These are phyloP conservation scores for Myripristis murdjan DNA, from an alignment of 2,797 vertebrate species.

Conservation along the genomic window DNA sequence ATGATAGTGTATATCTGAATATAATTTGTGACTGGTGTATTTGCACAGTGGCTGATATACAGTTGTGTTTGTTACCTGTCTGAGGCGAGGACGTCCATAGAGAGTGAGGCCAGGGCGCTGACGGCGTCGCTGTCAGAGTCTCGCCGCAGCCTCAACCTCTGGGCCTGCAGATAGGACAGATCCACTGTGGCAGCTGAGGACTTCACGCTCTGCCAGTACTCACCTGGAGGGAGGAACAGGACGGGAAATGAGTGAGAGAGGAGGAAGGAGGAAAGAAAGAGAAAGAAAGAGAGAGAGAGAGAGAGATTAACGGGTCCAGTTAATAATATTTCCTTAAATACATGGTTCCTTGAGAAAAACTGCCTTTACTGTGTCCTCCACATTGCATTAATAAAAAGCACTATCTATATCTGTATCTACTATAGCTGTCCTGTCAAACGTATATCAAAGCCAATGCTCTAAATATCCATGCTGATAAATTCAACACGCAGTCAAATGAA, in stretches of 20 bases:
- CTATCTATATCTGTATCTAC: too few species aligned
- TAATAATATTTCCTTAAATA: conserved; percentile 49
- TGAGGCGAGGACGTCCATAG: conserved; percentile 80
- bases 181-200: conserved; percentile 85
- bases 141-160: conserved; percentile 77
- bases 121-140: conserved; percentile 91
- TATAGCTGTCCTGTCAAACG: too few species aligned
- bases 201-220: conserved; percentile 91
- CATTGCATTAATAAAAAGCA: conserved; percentile 62
- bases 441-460: conserved; percentile 51
- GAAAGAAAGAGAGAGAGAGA: neutral
- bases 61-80: conserved; percentile 56
- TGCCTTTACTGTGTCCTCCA: conserved; percentile 29
- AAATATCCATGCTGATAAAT: conserved; percentile 68
- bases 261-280: conserved; percentile 7
- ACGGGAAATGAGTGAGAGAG: conserved; percentile 38
- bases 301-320: conserved; percentile 54
- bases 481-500: conserved; percentile 62
- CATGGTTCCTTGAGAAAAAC: conserved; percentile 57
- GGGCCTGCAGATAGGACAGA: conserved; percentile 88
- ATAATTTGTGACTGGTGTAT: neutral
- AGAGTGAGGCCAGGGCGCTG: conserved; percentile 90
- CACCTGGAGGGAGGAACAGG: conserved; percentile 80
- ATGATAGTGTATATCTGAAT: too few species aligned
- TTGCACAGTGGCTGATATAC: neutral